Conservation (phyloP, 2,888 invertebrate species). For the Tenthredo mesomela region DNA sequence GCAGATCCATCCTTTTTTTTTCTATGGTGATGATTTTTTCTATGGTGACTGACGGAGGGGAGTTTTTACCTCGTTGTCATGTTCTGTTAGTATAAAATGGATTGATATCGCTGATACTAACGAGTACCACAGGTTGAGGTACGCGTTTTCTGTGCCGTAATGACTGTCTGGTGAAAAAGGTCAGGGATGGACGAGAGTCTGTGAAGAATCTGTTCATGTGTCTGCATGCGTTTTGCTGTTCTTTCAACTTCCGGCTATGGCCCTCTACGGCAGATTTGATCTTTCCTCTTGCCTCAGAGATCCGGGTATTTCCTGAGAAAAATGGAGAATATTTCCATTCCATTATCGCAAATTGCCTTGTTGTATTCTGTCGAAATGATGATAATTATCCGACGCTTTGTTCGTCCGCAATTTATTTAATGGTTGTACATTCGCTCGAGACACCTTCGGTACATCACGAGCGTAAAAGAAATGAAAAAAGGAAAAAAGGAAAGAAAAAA, state of each 20-base stretch:
- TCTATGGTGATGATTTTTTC: too few species aligned
- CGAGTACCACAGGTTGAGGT: conserved; percentile 30
- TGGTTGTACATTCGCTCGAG: conserved; percentile 13
- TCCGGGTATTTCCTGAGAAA: not conserved
- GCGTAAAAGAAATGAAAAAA: not conserved
- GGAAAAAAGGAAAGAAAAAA: not conserved
- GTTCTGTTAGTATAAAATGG: conserved; percentile 47
- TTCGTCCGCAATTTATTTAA: conserved; percentile 19
- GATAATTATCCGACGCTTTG: conserved; percentile 27
- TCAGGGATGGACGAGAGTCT: conserved; percentile 54
- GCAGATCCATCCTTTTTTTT: not conserved
- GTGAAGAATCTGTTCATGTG: conserved; percentile 60
- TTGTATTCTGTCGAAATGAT: conserved; percentile 23
- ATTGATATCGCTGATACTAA: conserved; percentile 31
- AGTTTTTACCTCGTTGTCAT: conserved; percentile 41
- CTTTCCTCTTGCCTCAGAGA: not conserved
- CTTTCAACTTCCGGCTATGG: not conserved
- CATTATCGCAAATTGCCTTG: conserved; percentile 45
- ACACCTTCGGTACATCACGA: not conserved
- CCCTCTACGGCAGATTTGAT: not conserved
- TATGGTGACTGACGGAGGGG: not conserved
- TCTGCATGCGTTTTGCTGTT: conserved; percentile 50
- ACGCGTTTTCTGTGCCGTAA: conserved; percentile 53
- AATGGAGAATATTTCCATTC: conserved; percentile 35
- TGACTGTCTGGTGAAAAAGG: conserved; percentile 55